A percentile compares a stretch with the other conserved stretches of the same genome.
Conservation (phyloP, 2,888 invertebrate species). For the Synanthedon vespiformis region DNA sequence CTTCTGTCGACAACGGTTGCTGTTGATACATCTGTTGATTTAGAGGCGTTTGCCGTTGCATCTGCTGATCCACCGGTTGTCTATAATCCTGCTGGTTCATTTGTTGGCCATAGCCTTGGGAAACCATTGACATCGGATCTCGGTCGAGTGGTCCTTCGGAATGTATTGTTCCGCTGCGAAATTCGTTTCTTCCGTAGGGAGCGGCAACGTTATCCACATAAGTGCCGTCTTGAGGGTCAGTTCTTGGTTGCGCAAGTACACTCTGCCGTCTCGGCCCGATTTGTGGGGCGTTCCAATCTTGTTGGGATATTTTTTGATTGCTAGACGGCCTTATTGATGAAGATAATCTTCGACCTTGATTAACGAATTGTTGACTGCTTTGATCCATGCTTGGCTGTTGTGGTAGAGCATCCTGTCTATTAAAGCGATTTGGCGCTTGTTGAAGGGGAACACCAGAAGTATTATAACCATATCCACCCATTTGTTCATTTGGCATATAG, state of each 20-base stretch:
- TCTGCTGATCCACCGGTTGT: constrained; percentile 31
- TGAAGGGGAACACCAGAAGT: constrained; percentile 21
- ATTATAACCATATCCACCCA: constrained; percentile 29
- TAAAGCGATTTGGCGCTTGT: constrained; percentile 26
- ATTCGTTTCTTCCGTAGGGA: constrained; percentile 41
- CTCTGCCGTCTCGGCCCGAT: constrained; percentile 47
- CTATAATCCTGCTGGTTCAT: constrained; percentile 36
- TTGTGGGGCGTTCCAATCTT: constrained; percentile 46
- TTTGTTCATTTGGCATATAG: constrained; percentile 38
- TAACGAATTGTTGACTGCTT: constrained; percentile 41
- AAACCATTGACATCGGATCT: constrained; percentile 28
- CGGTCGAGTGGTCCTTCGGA: constrained; percentile 43
- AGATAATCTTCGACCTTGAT: constrained; percentile 46
- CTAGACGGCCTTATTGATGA: constrained; percentile 34
- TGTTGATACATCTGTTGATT: constrained; percentile 54
- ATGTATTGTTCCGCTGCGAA: constrained; percentile 50
- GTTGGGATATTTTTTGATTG: constrained; percentile 39
- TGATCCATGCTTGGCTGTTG: constrained; percentile 47
- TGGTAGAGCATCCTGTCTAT: constrained; percentile 37
- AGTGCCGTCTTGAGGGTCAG: constrained; percentile 34
- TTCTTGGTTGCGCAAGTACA: constrained; percentile 46
- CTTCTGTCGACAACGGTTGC: constrained; percentile 48
- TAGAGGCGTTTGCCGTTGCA: constrained; percentile 24
- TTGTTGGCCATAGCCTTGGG: constrained; percentile 20
- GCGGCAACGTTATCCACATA: constrained; percentile 35